These are phyloP conservation scores for Noctua janthina DNA, from an alignment of 2,888 invertebrate species.

Conservation along the genomic window DNA sequence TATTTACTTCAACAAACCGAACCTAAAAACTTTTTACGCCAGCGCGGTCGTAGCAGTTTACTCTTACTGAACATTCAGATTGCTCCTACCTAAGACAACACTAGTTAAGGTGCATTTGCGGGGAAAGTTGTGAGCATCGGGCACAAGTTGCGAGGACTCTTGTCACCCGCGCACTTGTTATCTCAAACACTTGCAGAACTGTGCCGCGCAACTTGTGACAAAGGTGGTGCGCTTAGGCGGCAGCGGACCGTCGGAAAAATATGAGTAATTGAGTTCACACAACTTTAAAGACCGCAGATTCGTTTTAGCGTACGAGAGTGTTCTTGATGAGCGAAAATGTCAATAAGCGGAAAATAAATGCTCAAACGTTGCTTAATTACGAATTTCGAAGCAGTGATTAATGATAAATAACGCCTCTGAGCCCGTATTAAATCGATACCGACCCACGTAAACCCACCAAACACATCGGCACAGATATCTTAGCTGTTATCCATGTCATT, in stretches of 20 bases:
- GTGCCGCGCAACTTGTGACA: slow-evolving; percentile 68
- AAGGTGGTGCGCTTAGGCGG: slow-evolving; percentile 55
- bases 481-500: slow-evolving; percentile 52
- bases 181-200: slow-evolving; percentile 80
- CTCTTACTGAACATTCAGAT: slow-evolving; percentile 58
- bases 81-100: slow-evolving; percentile 68
- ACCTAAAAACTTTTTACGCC: slow-evolving; percentile 9
- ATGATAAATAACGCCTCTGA: slow-evolving; percentile 26
- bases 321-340: slow-evolving; percentile 12
- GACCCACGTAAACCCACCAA: slow-evolving; percentile 25
- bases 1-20: not conserved
- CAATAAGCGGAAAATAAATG: slow-evolving; percentile 10
- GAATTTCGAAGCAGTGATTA: slow-evolving; percentile 38
- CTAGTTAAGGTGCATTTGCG: slow-evolving; percentile 73
- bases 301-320: slow-evolving; percentile 2
- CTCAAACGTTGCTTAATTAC: slow-evolving; percentile 17
- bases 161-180: slow-evolving; percentile 83
- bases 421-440: slow-evolving; percentile 31
- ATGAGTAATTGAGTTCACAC: slow-evolving; percentile 38
- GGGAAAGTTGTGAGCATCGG: slow-evolving; percentile 75
- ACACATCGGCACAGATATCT: slow-evolving; percentile 45
- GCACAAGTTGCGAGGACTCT: slow-evolving; percentile 78
- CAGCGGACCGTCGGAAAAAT: slow-evolving; percentile 56
- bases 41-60: slow-evolving; percentile 32
- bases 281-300: slow-evolving; percentile 15